Percentiles rank a stretch among this genome's conserved stretches.
Evolutionary conservation across 2,797 vertebrate species (phyloP).

Genomic region (Otus scops): DNA sequence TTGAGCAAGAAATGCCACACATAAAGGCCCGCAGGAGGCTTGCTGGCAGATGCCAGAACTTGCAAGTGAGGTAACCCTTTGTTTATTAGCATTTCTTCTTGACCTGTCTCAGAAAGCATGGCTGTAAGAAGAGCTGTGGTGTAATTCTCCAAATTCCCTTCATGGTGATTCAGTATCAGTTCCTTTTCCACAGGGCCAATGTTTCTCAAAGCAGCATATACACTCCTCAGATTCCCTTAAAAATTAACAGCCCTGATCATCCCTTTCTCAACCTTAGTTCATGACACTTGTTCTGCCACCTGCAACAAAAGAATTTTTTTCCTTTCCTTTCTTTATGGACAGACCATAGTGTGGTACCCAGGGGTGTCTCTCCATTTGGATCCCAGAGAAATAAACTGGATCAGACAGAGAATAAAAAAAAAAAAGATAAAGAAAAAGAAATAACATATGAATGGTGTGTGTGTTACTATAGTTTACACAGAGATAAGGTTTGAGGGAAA

Average conservation of each 20-base stretch:
- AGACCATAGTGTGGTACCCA: neutral
- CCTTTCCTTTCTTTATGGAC: neutral
- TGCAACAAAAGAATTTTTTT: neutral
- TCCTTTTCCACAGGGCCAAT: neutral
- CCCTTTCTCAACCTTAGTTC: neutral
- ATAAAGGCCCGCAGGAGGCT: neutral
- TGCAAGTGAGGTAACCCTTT: neutral
- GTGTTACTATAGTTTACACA: neutral
- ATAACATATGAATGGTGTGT: accelerated
- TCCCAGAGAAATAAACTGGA: neutral
- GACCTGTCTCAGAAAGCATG: neutral
- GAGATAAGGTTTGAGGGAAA: neutral
- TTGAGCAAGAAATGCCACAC: neutral
- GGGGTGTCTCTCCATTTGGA: neutral
- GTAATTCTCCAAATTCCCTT: neutral
- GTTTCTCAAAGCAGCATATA: neutral
- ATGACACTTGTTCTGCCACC: neutral
- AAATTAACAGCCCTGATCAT: neutral
- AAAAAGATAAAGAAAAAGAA: neutral
- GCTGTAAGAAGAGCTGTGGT: neutral
- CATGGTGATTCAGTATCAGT: neutral
- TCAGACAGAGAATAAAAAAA: neutral
- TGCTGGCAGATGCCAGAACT: neutral
- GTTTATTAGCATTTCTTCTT: neutral
- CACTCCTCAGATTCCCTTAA: accelerated